These are phyloP conservation scores for Sinhomidia bicolor DNA, from an alignment of 2,888 invertebrate genomes.

Conservation along the genomic window DNA sequence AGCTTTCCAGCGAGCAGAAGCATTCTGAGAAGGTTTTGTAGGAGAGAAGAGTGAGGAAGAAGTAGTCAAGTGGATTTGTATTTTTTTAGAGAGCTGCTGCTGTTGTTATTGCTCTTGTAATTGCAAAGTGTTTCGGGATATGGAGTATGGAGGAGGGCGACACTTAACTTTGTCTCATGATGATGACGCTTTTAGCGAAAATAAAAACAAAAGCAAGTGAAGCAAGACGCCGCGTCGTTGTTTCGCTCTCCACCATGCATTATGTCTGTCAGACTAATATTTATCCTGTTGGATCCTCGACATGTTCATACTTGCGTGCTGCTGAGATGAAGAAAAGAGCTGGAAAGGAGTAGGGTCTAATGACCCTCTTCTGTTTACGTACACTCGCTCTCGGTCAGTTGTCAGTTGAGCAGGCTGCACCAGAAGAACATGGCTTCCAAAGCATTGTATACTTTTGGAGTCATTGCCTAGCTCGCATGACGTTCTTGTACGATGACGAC, in stretches of 20 bases:
- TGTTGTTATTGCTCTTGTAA: neutral
- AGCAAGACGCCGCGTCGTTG: constrained; percentile 12
- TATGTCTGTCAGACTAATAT: neutral
- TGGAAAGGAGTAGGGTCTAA: too few relatives aligned
- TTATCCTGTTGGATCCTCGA: too few relatives aligned
- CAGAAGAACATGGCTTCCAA: too few relatives aligned
- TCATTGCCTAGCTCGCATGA: neutral
- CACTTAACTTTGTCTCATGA: neutral
- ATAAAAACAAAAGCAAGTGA: constrained; percentile 7
- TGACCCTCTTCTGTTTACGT: too few relatives aligned
- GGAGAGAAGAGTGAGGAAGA: constrained; percentile 42
- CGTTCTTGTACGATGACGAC: neutral
- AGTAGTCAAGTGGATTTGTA: constrained; percentile 38
- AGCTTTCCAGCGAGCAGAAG: too few relatives aligned
- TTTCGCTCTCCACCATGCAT: neutral
- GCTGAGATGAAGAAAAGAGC: too few relatives aligned
- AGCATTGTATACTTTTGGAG: too few relatives aligned
- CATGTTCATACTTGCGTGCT: too few relatives aligned
- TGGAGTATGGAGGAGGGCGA: too few relatives aligned
- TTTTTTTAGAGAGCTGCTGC: neutral
- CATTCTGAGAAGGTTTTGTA: too few relatives aligned
- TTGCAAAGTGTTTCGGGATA: constrained; percentile 20
- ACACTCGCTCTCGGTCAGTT: too few relatives aligned
- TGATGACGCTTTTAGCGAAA: constrained; percentile 8
- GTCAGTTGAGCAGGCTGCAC: too few relatives aligned